Evolutionary conservation across 2,797 vertebrate species (phyloP).

Genomic region (Dicrostonyx torquatus): DNA sequence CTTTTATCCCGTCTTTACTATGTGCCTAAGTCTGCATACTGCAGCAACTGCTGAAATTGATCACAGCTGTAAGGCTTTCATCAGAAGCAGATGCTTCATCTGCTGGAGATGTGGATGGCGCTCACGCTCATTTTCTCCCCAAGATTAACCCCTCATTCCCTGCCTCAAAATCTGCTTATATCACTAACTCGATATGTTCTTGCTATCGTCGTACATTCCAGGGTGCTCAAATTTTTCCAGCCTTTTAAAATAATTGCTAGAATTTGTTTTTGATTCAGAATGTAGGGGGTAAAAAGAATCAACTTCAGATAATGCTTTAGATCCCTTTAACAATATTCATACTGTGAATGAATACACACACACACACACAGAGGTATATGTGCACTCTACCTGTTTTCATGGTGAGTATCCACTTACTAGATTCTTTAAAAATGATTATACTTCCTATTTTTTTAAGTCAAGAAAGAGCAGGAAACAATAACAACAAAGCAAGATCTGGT

Average conservation of each 20-base stretch:
- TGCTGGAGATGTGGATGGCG: background rate
- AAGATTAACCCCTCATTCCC: background rate
- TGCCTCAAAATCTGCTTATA: background rate
- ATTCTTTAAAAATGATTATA: background rate
- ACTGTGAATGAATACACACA: no score
- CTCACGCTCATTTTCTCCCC: background rate
- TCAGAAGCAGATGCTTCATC: constrained; percentile 51
- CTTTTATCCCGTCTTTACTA: constrained; percentile 78
- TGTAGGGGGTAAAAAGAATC: background rate
- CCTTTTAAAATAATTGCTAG: background rate
- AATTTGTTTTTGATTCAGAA: background rate
- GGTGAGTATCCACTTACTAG: background rate
- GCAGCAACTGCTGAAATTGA: constrained; percentile 57
- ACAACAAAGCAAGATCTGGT: constrained; percentile 38
- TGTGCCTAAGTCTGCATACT: constrained; percentile 66
- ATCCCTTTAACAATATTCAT: background rate
- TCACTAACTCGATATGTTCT: background rate
- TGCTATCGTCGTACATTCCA: background rate
- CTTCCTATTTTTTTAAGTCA: background rate
- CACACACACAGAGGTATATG: background rate
- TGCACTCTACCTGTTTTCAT: background rate
- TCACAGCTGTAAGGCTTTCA: constrained; percentile 67
- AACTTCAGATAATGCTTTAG: background rate
- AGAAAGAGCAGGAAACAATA: background rate
- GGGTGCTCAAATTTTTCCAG: background rate